A percentile compares a stretch with the other conserved stretches of the same genome.
Conservation (phyloP, 2,888 invertebrate genomes). For the Herminia tarsipennalis region DNA sequence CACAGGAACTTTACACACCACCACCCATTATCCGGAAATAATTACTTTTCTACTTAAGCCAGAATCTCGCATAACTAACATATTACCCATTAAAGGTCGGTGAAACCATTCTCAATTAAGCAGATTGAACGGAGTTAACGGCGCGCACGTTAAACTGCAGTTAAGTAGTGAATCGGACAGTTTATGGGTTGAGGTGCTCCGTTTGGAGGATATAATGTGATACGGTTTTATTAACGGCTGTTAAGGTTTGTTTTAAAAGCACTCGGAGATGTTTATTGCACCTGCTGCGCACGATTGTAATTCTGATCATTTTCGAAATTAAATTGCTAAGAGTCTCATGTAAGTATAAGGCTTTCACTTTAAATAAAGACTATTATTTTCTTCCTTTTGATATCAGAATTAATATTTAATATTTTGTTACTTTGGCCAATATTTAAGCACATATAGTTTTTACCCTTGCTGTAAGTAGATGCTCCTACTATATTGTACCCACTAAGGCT, state of each 20-base stretch:
- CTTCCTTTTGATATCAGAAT: no score
- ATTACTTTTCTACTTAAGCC: constrained; percentile 31
- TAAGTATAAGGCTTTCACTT: no score
- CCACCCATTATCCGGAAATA: constrained; percentile 30
- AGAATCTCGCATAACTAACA: constrained; percentile 52
- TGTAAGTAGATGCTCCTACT: no score
- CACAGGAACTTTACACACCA: constrained; percentile 7
- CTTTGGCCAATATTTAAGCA: no score
- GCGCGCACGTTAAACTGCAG: constrained; percentile 70
- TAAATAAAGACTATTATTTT: no score
- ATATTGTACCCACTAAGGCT: no score
- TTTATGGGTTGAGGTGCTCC: constrained; percentile 70
- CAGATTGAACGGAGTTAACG: constrained; percentile 80
- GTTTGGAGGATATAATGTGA: constrained; percentile 55
- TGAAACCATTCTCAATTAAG: constrained; percentile 79
- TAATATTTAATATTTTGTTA: no score
- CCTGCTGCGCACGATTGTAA: constrained; percentile 24
- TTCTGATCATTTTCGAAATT: constrained; percentile 11
- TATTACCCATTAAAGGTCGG: constrained; percentile 64
- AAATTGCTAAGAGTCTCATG: no score
- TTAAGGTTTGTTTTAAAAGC: constrained; percentile 46
- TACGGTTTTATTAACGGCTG: constrained; percentile 48
- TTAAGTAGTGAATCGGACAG: constrained; percentile 79
- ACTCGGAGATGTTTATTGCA: constrained; percentile 42
- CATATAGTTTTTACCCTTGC: no score